Conservation (phyloP, 1,140 invertebrate species). For the Pogonomyrmex californicus region DNA sequence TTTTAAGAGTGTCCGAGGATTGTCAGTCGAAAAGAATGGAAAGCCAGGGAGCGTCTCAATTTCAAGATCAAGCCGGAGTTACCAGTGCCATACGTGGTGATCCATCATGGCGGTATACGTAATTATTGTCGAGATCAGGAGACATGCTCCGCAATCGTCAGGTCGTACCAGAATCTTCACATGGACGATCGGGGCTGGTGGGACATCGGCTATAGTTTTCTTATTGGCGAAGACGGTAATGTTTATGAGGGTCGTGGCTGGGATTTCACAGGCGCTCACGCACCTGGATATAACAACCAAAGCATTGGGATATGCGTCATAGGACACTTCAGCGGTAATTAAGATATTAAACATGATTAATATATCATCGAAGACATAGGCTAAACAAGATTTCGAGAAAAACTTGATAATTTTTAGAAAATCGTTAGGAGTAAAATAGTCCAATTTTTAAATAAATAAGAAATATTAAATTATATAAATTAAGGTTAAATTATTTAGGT, state of each 20-base stretch:
- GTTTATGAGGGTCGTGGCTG: slow-evolving; percentile 92
- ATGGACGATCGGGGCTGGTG: slow-evolving; percentile 89
- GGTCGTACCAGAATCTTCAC: slow-evolving; percentile 87
- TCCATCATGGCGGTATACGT: slow-evolving; percentile 80
- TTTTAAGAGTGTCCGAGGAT: slow-evolving; percentile 77
- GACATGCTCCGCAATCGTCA: slow-evolving; percentile 83
- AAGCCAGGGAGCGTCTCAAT: slow-evolving; percentile 88
- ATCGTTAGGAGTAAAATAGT: not conserved
- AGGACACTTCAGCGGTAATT: slow-evolving; percentile 82
- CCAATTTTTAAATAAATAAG: not conserved
- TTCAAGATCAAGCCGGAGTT: slow-evolving; percentile 14
- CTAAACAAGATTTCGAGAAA: not conserved
- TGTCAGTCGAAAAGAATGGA: slow-evolving; percentile 87
- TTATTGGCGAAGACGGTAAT: slow-evolving; percentile 90
- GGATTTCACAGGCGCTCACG: slow-evolving; percentile 90
- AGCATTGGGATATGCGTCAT: slow-evolving; percentile 90
- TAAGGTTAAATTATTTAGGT: not conserved
- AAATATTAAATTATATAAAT: not conserved
- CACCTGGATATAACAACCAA: slow-evolving; percentile 89
- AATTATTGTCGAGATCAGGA: slow-evolving; percentile 79
- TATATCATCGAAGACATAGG: not conserved
- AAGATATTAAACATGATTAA: not conserved
- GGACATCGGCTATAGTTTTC: slow-evolving; percentile 90
- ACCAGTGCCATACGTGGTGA: slow-evolving; percentile 79
- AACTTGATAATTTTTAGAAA: not conserved